Conservation (phyloP, 23 tunicate genomes). For the Styela plicata region DNA sequence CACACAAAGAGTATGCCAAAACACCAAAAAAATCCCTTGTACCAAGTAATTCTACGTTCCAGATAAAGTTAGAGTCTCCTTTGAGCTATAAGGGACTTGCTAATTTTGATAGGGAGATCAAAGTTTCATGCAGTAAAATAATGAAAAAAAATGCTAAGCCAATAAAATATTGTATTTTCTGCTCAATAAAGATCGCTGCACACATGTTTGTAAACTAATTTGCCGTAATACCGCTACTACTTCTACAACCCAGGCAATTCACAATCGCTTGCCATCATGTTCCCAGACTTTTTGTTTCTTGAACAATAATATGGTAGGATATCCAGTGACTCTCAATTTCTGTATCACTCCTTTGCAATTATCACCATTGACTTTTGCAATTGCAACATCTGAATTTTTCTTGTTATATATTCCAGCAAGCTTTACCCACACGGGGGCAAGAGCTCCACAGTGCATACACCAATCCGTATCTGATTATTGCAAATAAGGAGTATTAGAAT, state of each 20-base stretch:
- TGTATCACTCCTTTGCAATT: constrained; percentile 24
- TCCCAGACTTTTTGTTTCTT: constrained; percentile 48
- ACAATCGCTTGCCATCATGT: constrained; percentile 25
- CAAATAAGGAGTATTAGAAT: not conserved
- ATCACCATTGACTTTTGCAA: constrained; percentile 81
- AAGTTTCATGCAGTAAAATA: too few species aligned
- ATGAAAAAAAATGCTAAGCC: too few species aligned
- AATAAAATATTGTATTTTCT: too few species aligned
- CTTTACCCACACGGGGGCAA: constrained; percentile 44
- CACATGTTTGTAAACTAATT: too few species aligned
- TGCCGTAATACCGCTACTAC: too few species aligned
- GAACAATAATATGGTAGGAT: constrained; percentile 64
- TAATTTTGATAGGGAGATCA: too few species aligned
- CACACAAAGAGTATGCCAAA: too few species aligned
- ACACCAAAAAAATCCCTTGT: too few species aligned
- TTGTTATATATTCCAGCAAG: constrained; percentile 43
- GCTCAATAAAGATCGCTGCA: too few species aligned
- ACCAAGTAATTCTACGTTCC: too few species aligned
- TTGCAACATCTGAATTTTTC: constrained; percentile 39
- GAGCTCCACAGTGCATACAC: constrained; percentile 69
- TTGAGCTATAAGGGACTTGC: too few species aligned
- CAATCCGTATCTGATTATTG: constrained; percentile 67
- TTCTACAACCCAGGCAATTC: not conserved
- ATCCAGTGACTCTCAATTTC: constrained; percentile 55
- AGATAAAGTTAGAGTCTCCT: too few species aligned